Conservation (phyloP, 2,113 vertebrate species). For the Actenoides lindsayi region DNA sequence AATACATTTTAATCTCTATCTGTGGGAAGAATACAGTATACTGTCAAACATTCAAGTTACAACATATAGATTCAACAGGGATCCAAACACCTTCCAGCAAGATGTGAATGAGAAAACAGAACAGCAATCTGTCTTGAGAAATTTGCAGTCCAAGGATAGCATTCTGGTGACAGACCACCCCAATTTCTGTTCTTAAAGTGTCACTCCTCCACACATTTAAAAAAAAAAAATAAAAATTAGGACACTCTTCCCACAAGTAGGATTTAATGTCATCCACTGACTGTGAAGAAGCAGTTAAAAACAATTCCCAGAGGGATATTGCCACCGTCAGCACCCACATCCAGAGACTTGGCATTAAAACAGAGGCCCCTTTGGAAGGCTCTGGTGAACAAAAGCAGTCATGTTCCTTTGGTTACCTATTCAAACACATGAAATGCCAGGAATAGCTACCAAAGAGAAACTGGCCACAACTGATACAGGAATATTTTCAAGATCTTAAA, state of each 20-base stretch:
- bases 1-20: background rate
- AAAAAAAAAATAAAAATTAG: background rate
- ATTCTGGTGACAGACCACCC: conserved; percentile 20
- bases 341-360: background rate
- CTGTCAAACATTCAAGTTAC: background rate
- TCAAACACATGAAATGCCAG: background rate
- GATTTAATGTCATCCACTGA: background rate
- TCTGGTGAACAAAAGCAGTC: background rate
- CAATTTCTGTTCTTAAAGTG: background rate
- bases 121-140: conserved; percentile 28
- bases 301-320: background rate
- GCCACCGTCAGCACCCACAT: background rate
- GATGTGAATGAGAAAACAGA: conserved; percentile 16
- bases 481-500: background rate
- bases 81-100: background rate
- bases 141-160: background rate
- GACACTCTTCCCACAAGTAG: conserved; percentile 20
- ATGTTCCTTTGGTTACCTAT: conserved; percentile 13
- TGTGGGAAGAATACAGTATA: background rate
- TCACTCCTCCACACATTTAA: conserved; percentile 1
- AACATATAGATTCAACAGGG: background rate
- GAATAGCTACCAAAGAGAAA: background rate
- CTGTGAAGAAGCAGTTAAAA: background rate
- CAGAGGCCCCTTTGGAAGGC: background rate
- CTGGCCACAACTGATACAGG: background rate